Evolutionary conservation across 2,888 invertebrate species (phyloP), one percentile per base, ranked within the genome.

Genomic region (Scaptomyza cyrtandrae): DNA sequence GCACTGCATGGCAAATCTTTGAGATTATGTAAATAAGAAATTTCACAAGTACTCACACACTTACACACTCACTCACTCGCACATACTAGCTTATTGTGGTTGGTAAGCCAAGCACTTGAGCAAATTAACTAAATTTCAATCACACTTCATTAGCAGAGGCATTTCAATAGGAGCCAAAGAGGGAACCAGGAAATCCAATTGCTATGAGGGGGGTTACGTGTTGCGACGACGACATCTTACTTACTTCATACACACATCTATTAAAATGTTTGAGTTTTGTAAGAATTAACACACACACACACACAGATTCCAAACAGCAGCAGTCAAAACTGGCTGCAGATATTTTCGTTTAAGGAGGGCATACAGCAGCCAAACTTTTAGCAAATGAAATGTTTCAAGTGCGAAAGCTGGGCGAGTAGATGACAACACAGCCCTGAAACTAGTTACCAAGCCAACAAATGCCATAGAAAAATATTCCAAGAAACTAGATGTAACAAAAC

Each of bases 111-210:
- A 75, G 71, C 73, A 88, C 88, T 88, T 83, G 74, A 63, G 78
- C 75, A 88, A 84, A 88, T 88, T 86, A 89, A 89, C 89, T 86
- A 88, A 89, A 88, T 88, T 86, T 85, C 87, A 88, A 87, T 88
- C 83, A 81, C 88, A 88, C 88, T 88, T 88, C 88, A 88, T 88
- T 88, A 88, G 83, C 80, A 83, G 56, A 68, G 82, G 71, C 80
- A 80, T 87, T 82, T 84, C 68, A 68, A 78, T 76, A 67, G 72
- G 53, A 45, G 43, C 50, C 54, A 62, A 27, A 16, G 44, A 56
- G 16, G 27, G 29, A n/a, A 29, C 37, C 6, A 45, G 29, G 35
- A 33, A 58, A 50, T 50, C 33, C 49, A 41, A 50, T 31, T 58
- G 33, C 31, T 31, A 48, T 14, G 37, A 10, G 11, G 48, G 29